A percentile compares a stretch with the other conserved stretches of the same genome.
Conservation (phyloP, 2,888 invertebrate species). For the Tromatobia lineatoria region DNA sequence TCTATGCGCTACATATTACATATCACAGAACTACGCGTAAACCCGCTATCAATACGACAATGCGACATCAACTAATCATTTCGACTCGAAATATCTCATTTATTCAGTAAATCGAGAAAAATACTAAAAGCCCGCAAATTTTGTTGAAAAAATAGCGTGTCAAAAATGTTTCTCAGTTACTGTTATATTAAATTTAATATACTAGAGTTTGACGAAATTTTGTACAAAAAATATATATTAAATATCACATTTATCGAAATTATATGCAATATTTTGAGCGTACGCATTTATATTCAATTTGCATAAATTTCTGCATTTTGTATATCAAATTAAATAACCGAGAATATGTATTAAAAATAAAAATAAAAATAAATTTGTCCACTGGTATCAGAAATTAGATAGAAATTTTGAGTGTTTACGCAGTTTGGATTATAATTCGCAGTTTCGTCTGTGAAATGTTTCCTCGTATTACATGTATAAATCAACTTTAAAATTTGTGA, state of each 20-base stretch:
- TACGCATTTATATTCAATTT: neutral
- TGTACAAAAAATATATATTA: neutral
- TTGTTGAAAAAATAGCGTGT: neutral
- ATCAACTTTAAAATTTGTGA: constrained; percentile 12
- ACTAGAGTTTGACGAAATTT: neutral
- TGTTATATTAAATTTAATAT: neutral
- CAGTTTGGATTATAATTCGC: neutral
- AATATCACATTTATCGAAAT: neutral
- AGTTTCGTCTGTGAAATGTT: constrained; percentile 28
- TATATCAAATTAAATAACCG: neutral
- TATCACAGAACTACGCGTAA: constrained; percentile 86
- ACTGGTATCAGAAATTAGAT: neutral
- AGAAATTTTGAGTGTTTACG: neutral
- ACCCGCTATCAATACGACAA: constrained; percentile 79
- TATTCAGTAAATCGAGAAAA: neutral
- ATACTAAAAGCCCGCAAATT: constrained; percentile 6
- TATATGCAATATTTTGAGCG: neutral
- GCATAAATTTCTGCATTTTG: neutral
- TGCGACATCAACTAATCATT: constrained; percentile 32
- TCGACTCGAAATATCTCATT: neutral
- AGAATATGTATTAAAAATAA: neutral
- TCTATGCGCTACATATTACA: constrained; percentile 84
- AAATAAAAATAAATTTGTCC: neutral
- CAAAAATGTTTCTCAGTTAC: neutral
- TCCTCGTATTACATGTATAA: neutral